Percentiles rank a stretch among this genome's conserved stretches.
Evolutionary conservation across 2,888 invertebrate species (phyloP).

Genomic region (Noctua comes): DNA sequence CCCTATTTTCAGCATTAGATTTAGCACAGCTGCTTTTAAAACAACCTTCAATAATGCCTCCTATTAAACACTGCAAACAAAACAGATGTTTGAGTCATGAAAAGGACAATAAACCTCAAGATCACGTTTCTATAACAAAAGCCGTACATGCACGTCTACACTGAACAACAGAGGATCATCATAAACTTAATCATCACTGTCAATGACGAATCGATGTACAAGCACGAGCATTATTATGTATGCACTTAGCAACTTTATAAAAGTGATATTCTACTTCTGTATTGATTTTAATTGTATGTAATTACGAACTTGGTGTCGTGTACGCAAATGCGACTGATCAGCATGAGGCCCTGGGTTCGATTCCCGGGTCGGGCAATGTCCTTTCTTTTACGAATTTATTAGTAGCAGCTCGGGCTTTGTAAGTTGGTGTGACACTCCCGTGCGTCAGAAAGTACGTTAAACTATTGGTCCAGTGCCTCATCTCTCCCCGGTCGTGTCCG

Average conservation of each 20-base stretch:
- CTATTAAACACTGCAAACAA: background rate
- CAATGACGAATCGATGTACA: conserved; percentile 5
- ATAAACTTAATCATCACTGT: background rate
- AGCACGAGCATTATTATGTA: background rate
- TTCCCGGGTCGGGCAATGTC: too few relatives aligned
- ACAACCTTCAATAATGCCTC: background rate
- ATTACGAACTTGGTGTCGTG: too few relatives aligned
- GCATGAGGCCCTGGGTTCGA: too few relatives aligned
- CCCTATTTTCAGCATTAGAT: background rate
- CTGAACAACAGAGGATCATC: background rate
- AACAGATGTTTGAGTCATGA: background rate
- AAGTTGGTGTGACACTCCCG: too few relatives aligned
- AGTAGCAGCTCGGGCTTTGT: too few relatives aligned
- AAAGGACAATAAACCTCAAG: background rate
- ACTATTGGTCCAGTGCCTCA: too few relatives aligned
- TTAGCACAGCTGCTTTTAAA: background rate
- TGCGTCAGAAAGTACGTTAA: too few relatives aligned
- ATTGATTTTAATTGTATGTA: too few relatives aligned
- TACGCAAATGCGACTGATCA: too few relatives aligned
- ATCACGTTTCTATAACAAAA: conserved; percentile 5
- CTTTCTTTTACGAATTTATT: too few relatives aligned
- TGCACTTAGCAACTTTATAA: background rate
- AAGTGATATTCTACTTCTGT: too few relatives aligned
- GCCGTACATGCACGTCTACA: background rate
- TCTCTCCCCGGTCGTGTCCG: too few relatives aligned